Percentiles rank a stretch among this genome's conserved stretches.
Evolutionary conservation across 2,888 invertebrate genomes (phyloP).

Genomic region (Disparrhopalites patrizii): DNA sequence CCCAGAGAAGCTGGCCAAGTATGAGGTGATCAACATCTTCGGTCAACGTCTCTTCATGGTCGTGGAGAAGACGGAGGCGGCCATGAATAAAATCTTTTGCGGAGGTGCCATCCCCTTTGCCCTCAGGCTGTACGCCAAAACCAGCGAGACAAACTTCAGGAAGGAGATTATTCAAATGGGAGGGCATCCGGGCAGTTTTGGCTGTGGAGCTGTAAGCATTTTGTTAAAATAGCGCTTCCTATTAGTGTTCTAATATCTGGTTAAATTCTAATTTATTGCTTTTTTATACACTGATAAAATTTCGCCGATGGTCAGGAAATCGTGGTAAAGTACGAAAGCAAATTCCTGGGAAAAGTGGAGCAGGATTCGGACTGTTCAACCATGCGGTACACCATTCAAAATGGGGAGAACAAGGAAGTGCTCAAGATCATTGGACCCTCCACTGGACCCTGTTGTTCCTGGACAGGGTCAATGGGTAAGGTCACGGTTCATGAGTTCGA

Average conservation of each 20-base stretch:
- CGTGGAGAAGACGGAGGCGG: constrained; percentile 18
- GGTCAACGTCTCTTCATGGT: constrained; percentile 23
- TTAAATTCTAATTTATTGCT: no score
- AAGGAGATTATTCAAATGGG: constrained; percentile 24
- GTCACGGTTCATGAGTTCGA: constrained; percentile 21
- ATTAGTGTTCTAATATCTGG: no score
- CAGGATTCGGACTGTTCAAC: constrained; percentile 21
- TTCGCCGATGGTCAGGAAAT: constrained; percentile 24
- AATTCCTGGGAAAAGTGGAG: constrained; percentile 15
- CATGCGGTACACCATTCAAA: constrained; percentile 22
- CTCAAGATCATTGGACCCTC: constrained; percentile 16
- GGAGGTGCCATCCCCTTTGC: constrained; percentile 18
- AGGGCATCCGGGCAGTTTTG: constrained; percentile 23
- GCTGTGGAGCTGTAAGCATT: constrained; percentile 21
- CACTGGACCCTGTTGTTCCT: constrained; percentile 15
- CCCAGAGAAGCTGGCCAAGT: constrained; percentile 20
- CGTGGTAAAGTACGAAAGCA: constrained; percentile 15
- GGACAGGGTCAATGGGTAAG: no score
- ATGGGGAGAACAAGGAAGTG: constrained; percentile 14
- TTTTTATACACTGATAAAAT: neutral
- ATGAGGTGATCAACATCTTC: constrained; percentile 20
- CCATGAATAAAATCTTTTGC: constrained; percentile 21
- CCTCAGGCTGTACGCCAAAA: constrained; percentile 12
- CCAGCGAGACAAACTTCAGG: constrained; percentile 19
- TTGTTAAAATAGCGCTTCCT: no score